Evolutionary conservation across 2,888 invertebrate species (phyloP).

Genomic region (Helleia helle): DNA sequence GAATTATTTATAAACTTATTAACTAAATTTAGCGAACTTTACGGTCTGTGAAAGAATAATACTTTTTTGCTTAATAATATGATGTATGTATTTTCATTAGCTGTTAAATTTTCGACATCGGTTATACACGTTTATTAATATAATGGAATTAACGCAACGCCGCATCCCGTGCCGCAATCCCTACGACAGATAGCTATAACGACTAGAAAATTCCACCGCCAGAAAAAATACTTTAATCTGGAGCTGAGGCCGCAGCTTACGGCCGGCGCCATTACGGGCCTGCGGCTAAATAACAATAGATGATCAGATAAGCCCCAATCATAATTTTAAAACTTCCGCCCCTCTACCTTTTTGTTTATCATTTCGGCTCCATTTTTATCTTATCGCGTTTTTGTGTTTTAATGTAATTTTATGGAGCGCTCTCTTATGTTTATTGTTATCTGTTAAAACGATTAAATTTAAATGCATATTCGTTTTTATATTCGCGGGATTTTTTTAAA

Average conservation of each 20-base stretch:
- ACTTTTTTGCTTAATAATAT: too few relatives aligned
- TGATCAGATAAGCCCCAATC: slow-evolving; percentile 11
- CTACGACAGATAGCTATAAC: slow-evolving; percentile 2
- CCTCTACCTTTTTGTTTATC: slow-evolving; percentile 5
- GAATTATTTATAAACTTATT: too few relatives aligned
- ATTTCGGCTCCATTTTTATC: slow-evolving; percentile 1
- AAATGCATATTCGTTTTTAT: neutral
- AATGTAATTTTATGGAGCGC: neutral
- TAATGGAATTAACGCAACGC: slow-evolving; percentile 6
- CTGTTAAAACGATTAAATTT: neutral
- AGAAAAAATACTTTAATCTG: slow-evolving; percentile 9
- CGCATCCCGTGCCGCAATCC: neutral
- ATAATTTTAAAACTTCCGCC: slow-evolving; percentile 10
- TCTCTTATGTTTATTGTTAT: neutral
- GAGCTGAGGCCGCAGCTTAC: slow-evolving; percentile 9
- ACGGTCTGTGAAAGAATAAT: too few relatives aligned
- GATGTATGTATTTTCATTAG: too few relatives aligned
- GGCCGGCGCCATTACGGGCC: slow-evolving; percentile 5
- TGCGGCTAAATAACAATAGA: slow-evolving; percentile 9
- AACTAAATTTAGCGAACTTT: too few relatives aligned
- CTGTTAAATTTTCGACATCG: too few relatives aligned
- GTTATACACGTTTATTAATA: too few relatives aligned
- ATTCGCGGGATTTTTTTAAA: too few relatives aligned
- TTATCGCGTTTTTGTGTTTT: neutral
- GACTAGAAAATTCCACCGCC: slow-evolving; percentile 9